phyloP scores from a whole-genome alignment of 1,140 invertebrate genomes.

The Lepidotrigona ventralis region DNA sequence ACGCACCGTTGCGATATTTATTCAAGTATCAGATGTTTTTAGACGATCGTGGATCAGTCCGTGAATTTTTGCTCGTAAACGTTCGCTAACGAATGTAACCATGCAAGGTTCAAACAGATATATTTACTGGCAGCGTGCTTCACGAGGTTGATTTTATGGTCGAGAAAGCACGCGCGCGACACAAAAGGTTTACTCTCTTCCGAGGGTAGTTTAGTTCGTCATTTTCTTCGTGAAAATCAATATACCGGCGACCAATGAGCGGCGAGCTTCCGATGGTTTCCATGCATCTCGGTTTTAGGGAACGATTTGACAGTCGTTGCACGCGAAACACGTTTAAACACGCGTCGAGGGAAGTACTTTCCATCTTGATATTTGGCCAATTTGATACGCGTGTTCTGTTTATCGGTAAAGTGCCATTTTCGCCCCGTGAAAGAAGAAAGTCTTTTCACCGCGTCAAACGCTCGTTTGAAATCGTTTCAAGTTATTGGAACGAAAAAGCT shows the following conservation, averaged over 20 bases:
- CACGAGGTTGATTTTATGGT: conserved; percentile 37
- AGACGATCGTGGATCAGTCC: not conserved
- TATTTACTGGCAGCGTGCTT: not conserved
- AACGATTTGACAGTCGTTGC: conserved; percentile 37
- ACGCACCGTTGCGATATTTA: too few species aligned
- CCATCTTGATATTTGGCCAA: conserved; percentile 60
- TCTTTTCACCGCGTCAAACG: not conserved
- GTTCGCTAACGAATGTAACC: not conserved
- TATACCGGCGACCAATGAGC: conserved; percentile 49
- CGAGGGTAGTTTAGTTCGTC: conserved; percentile 29
- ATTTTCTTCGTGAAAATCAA: conserved; percentile 53
- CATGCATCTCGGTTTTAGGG: conserved; percentile 34
- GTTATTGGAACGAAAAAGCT: not conserved
- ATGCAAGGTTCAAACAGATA: not conserved
- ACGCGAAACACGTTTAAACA: conserved; percentile 4
- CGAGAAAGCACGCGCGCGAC: conserved; percentile 17
- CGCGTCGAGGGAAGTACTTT: conserved; percentile 41
- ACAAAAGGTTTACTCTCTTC: conserved; percentile 41
- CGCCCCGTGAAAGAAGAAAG: conserved; percentile 31
- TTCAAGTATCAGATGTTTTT: not conserved
- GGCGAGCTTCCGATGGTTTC: not conserved
- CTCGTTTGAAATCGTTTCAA: too few species aligned
- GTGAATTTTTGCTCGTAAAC: not conserved
- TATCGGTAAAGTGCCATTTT: conserved; percentile 37
- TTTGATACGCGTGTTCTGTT: conserved; percentile 15